Conservation (phyloP, 2,888 invertebrate genomes). For the Archips crataeganus region DNA sequence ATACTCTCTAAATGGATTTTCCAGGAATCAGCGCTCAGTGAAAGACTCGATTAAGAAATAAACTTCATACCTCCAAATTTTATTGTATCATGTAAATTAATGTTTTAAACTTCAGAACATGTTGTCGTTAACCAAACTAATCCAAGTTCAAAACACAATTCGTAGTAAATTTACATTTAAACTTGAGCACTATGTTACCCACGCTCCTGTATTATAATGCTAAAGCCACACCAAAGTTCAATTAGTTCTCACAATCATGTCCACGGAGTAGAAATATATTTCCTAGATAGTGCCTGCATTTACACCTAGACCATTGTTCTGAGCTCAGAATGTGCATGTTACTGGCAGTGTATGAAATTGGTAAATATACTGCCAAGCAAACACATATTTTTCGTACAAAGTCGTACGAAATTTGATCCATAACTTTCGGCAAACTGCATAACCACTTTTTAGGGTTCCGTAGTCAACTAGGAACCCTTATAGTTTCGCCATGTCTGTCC, state of each 20-base stretch:
- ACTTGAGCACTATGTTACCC: constrained; percentile 9
- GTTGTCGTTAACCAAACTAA: not conserved
- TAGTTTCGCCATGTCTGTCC: no score
- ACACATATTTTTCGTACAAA: no score
- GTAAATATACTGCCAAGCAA: not conserved
- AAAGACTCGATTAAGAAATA: no score
- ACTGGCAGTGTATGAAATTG: not conserved
- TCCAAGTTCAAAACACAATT: not conserved
- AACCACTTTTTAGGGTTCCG: no score
- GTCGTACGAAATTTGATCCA: no score
- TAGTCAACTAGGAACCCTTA: no score
- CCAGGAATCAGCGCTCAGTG: no score
- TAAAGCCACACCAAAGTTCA: constrained; percentile 37
- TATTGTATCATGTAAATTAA: not conserved
- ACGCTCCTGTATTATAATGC: constrained; percentile 31
- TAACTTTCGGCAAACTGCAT: no score
- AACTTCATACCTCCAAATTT: not conserved
- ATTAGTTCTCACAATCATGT: constrained; percentile 42
- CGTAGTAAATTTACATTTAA: constrained; percentile 16
- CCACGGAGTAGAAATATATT: constrained; percentile 30
- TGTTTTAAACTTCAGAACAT: not conserved
- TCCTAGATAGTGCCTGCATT: constrained; percentile 38
- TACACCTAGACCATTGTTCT: constrained; percentile 40
- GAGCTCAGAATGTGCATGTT: constrained; percentile 23
- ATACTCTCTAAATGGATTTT: no score